A percentile compares a stretch with the other conserved stretches of the same genome.
These are phyloP conservation scores for Acanthoscelides obtectus DNA, from an alignment of 2,888 invertebrate genomes.

Conservation along the genomic window DNA sequence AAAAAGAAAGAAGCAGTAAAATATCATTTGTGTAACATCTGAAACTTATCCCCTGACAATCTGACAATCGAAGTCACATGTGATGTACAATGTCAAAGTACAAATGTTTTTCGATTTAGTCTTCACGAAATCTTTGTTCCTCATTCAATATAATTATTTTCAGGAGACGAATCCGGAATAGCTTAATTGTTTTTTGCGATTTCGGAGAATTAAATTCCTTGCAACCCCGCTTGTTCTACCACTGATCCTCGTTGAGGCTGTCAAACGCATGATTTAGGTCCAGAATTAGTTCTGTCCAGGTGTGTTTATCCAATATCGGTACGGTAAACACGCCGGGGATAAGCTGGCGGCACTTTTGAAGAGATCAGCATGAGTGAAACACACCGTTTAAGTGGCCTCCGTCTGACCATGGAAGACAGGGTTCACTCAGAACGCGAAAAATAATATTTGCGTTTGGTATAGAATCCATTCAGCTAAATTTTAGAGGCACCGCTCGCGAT, in stretches of 20 bases:
- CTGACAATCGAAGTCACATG: too few species aligned
- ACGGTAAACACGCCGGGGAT: conserved; percentile 33
- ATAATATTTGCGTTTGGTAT: conserved; percentile 37
- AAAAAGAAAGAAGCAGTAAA: too few species aligned
- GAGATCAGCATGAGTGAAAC: conserved; percentile 20
- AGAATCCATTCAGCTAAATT: conserved; percentile 10
- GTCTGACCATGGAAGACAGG: neutral
- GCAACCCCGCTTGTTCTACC: neutral
- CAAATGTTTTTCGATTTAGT: too few species aligned
- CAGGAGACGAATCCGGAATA: too few species aligned
- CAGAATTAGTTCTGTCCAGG: conserved; percentile 45
- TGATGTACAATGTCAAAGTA: too few species aligned
- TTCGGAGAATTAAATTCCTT: too few species aligned
- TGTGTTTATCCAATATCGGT: conserved; percentile 43
- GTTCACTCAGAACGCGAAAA: conserved; percentile 38
- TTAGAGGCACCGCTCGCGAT: neutral
- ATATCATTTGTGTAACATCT: too few species aligned
- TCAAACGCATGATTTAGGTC: neutral
- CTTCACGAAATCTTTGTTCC: too few species aligned
- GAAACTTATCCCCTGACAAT: too few species aligned
- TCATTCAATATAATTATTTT: too few species aligned
- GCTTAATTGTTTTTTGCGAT: too few species aligned
- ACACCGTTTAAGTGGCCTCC: neutral
- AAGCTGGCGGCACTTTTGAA: conserved; percentile 41
- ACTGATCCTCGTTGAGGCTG: neutral